These are phyloP conservation scores for Sorex maritimensis DNA, from an alignment of 2,797 vertebrate genomes.

Conservation along the genomic window DNA sequence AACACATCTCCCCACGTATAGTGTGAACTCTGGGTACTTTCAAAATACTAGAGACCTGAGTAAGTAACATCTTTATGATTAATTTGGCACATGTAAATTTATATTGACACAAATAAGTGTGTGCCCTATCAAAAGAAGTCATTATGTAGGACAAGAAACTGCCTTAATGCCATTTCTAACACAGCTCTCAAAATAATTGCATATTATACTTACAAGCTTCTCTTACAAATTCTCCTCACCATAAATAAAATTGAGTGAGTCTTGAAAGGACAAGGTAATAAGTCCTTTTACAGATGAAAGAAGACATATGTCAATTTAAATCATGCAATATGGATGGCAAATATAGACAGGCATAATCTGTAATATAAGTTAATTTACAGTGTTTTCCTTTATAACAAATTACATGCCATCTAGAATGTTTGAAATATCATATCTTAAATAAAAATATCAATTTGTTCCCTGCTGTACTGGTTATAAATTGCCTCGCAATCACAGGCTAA, in stretches of 20 bases:
- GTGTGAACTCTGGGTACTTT: neutral
- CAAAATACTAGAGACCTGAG: constrained; percentile 11
- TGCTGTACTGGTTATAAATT: constrained; percentile 57
- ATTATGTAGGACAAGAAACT: constrained; percentile 43
- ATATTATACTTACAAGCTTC: constrained; percentile 35
- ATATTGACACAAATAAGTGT: neutral
- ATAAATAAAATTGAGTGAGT: constrained; percentile 71
- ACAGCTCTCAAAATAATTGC: constrained; percentile 61
- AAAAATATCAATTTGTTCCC: constrained; percentile 72
- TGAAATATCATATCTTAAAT: constrained; percentile 76
- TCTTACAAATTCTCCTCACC: constrained; percentile 46
- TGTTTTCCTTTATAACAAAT: constrained; percentile 68
- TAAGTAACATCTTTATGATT: constrained; percentile 27
- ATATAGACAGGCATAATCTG: constrained; percentile 64
- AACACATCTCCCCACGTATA: neutral
- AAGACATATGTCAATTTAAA: constrained; percentile 74
- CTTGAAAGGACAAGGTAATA: constrained; percentile 62
- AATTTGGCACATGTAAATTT: constrained; percentile 31
- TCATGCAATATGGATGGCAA: constrained; percentile 50
- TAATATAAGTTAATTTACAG: constrained; percentile 61
- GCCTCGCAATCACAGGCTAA: neutral
- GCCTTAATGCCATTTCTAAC: constrained; percentile 5
- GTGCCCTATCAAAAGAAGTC: neutral
- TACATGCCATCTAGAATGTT: constrained; percentile 33
- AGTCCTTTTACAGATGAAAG: constrained; percentile 75